Conservation (phyloP, 2,797 vertebrate species). For the Euthynnus affinis region DNA sequence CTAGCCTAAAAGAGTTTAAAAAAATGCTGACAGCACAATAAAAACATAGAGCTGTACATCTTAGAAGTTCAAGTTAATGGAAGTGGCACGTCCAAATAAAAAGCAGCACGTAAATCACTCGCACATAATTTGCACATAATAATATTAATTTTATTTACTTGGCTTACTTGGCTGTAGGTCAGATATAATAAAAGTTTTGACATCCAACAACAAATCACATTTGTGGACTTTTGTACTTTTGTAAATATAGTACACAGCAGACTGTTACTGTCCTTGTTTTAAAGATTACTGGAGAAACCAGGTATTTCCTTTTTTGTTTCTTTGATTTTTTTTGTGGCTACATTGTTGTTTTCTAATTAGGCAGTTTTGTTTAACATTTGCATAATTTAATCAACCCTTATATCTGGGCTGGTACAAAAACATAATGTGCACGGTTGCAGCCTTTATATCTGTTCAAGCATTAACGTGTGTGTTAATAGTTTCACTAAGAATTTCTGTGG, state of each 20-base stretch:
- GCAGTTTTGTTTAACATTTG: neutral
- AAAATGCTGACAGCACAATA: conserved; percentile 42
- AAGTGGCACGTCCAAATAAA: conserved; percentile 24
- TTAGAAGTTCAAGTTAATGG: conserved; percentile 53
- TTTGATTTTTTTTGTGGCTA: neutral
- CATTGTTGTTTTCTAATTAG: neutral
- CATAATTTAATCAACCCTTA: conserved; percentile 5
- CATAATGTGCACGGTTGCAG: conserved; percentile 1
- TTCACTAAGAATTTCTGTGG: neutral
- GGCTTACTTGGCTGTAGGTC: conserved; percentile 7
- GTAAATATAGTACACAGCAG: neutral
- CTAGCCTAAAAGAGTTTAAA: conserved; percentile 6
- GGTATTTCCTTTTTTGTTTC: neutral
- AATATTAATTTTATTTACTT: neutral
- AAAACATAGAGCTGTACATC: conserved; percentile 37
- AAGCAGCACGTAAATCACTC: conserved; percentile 37
- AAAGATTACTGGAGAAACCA: neutral
- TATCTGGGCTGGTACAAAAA: neutral
- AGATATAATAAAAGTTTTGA: conserved; percentile 3
- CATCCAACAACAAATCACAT: neutral
- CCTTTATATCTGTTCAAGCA: conserved; percentile 5
- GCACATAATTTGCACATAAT: conserved; percentile 7
- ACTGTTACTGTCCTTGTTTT: neutral
- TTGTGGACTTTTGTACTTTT: neutral
- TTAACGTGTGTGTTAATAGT: conserved; percentile 8